Evolutionary conservation across 2,797 vertebrate genomes (phyloP), one percentile per base, ranked within the genome.

Genomic region (Hoplostethus atlanticus): DNA sequence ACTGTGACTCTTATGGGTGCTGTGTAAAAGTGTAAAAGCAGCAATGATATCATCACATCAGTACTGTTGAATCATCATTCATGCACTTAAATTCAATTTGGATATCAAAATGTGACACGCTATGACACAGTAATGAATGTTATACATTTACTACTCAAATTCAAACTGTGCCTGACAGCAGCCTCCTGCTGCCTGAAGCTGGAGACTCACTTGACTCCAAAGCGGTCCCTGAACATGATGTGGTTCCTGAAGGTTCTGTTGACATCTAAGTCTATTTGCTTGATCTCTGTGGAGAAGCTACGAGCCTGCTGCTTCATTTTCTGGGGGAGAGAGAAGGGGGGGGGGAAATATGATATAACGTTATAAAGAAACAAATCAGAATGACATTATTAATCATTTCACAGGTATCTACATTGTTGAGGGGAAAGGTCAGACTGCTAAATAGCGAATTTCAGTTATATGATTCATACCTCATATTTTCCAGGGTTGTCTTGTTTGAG

Each of bases 211-310:
- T 96, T 97, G 81, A 98, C 96, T 84, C 96, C 97, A 0, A 96
- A 97, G 83, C 97, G 97, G 61, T 98, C 96, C 92, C 93, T 96
- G 78, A 98, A 98, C 97, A 98, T 98, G 88, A 97, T 97, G 86
- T 98, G 96, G 91, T 98, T 97, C 69, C 97, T 95, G 89, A 98
- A 98, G 59, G 97, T 98, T 74, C 97, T 93, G 91, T 98, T 97
- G 61, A 98, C 96, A 0, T 98, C 97, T 36, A 98, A 76, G 83
- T 98, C 97, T 2, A 98, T 98, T 91, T 98, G 97, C 83, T 97
- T 98, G 90, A 98, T 97, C 89, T 98, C 97, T 0, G 96, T 90
- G 0, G 97, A 98, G 86, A 93, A 95, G 71, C 77, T 88, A 50
- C 93, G 95, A 0, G 96, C 96, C 89, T 97, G 96, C 61, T 91